Evolutionary conservation across 2,888 invertebrate genomes (phyloP).

Genomic region (Capitulum mitella): DNA sequence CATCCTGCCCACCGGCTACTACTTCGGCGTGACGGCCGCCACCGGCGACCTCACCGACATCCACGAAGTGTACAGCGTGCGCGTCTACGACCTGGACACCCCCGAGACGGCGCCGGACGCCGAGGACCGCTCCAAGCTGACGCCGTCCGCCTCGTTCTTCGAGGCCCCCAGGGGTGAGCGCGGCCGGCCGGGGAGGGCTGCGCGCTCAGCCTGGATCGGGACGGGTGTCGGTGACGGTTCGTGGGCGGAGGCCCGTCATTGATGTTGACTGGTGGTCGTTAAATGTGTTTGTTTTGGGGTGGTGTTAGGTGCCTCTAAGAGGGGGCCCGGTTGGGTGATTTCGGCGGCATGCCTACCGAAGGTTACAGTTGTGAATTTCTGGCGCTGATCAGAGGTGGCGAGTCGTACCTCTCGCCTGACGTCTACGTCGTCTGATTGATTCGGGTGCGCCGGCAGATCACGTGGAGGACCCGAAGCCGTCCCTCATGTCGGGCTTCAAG

Average conservation of each 20-base stretch:
- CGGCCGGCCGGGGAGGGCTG: too few species aligned
- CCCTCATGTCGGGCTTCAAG: slow-evolving; percentile 79
- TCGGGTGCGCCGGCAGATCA: slow-evolving; percentile 62
- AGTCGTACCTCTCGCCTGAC: too few species aligned
- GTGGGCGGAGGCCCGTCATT: background rate
- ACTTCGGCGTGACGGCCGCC: slow-evolving; percentile 86
- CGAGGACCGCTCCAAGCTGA: slow-evolving; percentile 69
- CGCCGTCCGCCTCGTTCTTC: slow-evolving; percentile 80
- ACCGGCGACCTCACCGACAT: slow-evolving; percentile 96
- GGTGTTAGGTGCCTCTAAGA: too few species aligned
- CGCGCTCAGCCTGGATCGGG: too few species aligned
- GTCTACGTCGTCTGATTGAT: too few species aligned
- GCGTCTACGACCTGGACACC: slow-evolving; percentile 77
- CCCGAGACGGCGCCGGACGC: slow-evolving; percentile 38
- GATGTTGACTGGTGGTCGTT: background rate
- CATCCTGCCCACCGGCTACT: slow-evolving; percentile 87
- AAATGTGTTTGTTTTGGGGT: slow-evolving; percentile 12
- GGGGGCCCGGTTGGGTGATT: too few species aligned
- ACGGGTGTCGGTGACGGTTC: slow-evolving; percentile 20
- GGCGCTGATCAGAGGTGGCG: too few species aligned
- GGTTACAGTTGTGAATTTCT: too few species aligned
- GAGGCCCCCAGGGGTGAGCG: slow-evolving; percentile 69
- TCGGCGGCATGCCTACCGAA: too few species aligned
- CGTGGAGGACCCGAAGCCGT: slow-evolving; percentile 76
- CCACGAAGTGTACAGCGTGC: slow-evolving; percentile 86